phyloP scores from a whole-genome alignment of 1,140 invertebrate species.

The Aphidius ervi region DNA sequence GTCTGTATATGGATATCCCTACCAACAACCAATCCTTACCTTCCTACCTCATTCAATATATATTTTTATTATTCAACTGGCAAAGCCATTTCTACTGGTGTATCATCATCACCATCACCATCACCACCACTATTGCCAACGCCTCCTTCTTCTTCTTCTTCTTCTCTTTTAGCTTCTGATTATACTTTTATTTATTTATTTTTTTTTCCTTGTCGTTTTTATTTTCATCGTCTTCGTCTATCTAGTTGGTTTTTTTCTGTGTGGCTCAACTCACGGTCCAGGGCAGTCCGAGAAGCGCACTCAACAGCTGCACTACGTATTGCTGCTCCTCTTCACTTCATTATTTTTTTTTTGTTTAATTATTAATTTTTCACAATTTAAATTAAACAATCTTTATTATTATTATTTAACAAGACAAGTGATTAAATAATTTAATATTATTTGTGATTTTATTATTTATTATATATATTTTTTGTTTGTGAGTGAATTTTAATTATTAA shows the following conservation, averaged over 20 bases:
- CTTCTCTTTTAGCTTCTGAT: constrained; percentile 13
- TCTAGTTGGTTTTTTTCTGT: constrained; percentile 27
- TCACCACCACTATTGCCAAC: constrained; percentile 3
- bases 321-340: not conserved
- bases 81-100: not conserved
- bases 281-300: constrained; percentile 49
- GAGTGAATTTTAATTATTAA: no score
- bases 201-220: constrained; percentile 9
- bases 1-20: no score
- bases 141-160: constrained; percentile 11
- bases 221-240: constrained; percentile 24
- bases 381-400: no score
- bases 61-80: not conserved
- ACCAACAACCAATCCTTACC: no score
- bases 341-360: not conserved
- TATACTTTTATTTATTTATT: constrained; percentile 3
- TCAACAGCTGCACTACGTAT: constrained; percentile 49
- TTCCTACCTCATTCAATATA: no score
- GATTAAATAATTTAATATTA: no score
- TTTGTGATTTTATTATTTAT: no score
- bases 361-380: not conserved
- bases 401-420: no score
- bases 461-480: no score
- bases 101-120: not conserved
- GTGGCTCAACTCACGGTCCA: constrained; percentile 44